Conservation (phyloP, 2,888 invertebrate genomes). For the Dascillus cervinus region DNA sequence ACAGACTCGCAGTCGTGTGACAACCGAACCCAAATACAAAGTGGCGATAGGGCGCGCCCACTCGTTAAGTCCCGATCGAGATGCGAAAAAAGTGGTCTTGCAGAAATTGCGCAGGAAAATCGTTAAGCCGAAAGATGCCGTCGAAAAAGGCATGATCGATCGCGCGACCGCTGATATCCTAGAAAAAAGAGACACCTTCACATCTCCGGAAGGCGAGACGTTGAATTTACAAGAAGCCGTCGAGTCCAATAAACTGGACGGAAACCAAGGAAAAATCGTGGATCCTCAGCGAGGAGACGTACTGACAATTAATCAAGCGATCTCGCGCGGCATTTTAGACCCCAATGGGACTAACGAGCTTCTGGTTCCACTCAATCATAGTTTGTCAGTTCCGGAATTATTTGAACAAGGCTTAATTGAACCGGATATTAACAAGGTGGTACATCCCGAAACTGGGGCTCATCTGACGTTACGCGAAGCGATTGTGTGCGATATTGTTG, state of each 20-base stretch:
- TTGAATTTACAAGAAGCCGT: conserved; percentile 72
- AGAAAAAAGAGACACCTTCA: conserved; percentile 52
- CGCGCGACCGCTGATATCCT: conserved; percentile 64
- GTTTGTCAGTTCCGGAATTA: conserved; percentile 75
- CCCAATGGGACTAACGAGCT: conserved; percentile 66
- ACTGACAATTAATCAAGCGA: conserved; percentile 75
- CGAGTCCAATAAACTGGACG: conserved; percentile 60
- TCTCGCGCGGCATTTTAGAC: conserved; percentile 75
- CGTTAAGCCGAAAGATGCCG: conserved; percentile 67
- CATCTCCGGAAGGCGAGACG: conserved; percentile 50
- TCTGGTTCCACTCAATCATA: conserved; percentile 70
- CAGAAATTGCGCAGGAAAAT: conserved; percentile 74
- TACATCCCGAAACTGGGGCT: conserved; percentile 82
- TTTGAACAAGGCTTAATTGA: conserved; percentile 81
- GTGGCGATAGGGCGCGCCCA: conserved; percentile 56
- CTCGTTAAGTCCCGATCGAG: conserved; percentile 51
- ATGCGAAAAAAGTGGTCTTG: conserved; percentile 60
- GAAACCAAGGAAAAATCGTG: conserved; percentile 66
- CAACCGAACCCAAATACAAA: conserved; percentile 59
- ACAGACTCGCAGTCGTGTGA: conserved; percentile 49
- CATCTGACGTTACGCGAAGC: conserved; percentile 74
- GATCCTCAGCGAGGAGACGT: conserved; percentile 78
- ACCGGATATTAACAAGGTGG: conserved; percentile 60
- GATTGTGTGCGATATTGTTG: conserved; percentile 80
- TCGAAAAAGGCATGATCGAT: conserved; percentile 73